These are phyloP conservation scores for Mola mola DNA, from an alignment of 2,113 vertebrate genomes.

Conservation along the genomic window DNA sequence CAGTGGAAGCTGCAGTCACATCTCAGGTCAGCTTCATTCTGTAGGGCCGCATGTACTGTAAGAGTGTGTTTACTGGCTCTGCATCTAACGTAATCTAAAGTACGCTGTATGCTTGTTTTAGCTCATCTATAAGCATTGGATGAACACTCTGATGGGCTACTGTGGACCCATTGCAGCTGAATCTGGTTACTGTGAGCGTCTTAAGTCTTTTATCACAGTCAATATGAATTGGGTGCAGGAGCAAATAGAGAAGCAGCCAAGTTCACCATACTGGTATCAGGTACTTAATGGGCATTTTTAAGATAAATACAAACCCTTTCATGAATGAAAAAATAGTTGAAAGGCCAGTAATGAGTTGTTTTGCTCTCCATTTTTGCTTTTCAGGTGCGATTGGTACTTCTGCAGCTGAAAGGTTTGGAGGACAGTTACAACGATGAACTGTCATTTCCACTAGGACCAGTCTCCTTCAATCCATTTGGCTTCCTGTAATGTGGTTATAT, in stretches of 20 bases:
- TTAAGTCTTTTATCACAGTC: constrained; percentile 85
- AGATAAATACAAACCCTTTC: neutral
- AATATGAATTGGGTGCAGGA: constrained; percentile 91
- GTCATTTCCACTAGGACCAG: constrained; percentile 77
- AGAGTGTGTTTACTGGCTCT: neutral
- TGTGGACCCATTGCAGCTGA: constrained; percentile 87
- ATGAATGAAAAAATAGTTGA: neutral
- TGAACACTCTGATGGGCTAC: constrained; percentile 93
- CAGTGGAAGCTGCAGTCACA: constrained; percentile 87
- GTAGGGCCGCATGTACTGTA: neutral
- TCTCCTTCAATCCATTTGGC: constrained; percentile 88
- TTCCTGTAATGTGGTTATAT: constrained; percentile 86
- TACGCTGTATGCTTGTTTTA: constrained; percentile 51
- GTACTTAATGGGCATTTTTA: constrained; percentile 66
- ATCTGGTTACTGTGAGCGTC: constrained; percentile 85
- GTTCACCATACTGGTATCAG: constrained; percentile 91
- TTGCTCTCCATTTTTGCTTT: neutral
- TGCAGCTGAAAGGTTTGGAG: constrained; percentile 94
- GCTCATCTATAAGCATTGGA: constrained; percentile 97
- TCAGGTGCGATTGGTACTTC: constrained; percentile 88
- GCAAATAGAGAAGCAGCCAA: constrained; percentile 76
- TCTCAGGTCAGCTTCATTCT: constrained; percentile 81
- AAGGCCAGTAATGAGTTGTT: neutral
- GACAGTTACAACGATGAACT: constrained; percentile 86
- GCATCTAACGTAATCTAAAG: neutral